Base-by-base conservation (phyloP, 2,113 vertebrate genomes). In the Rhipidura dahli region DNA sequence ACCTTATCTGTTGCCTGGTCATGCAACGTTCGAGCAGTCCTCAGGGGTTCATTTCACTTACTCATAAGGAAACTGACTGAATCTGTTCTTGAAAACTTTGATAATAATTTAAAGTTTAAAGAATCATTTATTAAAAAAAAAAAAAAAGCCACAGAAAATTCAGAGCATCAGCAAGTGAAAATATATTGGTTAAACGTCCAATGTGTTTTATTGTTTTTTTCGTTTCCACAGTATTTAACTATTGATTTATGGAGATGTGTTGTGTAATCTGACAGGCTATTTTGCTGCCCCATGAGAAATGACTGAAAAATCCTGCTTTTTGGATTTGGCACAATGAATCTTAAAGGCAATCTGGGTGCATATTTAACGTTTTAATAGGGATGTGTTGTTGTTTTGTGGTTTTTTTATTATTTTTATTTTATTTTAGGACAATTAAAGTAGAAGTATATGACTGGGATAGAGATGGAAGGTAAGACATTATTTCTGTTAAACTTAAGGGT, bases 391-490 rank as follows among this genome's bases (percentile, higher is more conserved):
- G 12, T 54, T 42, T 19, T n/a, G 9, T 44, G 3, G 9, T 27
- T 31, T 82, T 35, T 40, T 57, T n/a, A n/a, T n/a, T n/a, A n/a
- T n/a, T n/a, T n/a, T n/a, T n/a, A n/a, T n/a, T 70, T 94, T 8
- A 7, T 54, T 96, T 88, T 98, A 99, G 99, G 98, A 99, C 99
- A 47, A 99, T 99, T 96, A 99, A 99, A 97, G 96, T 99, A n/a
- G 99, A 99, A 94, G 99, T 99, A 42, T 99, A 99, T 79, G 99
- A 99, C 93, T 99, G 99, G 99, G 99, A 99, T 96, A 98, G 99
- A 98, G 99, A 99, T 77, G 99, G 99, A 97, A 98, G 99, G 99
- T 99, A 98, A 97, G 95, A 42, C 22, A 27, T 66, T 81, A 26
- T 39, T 69, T 87, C 57, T 71, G 0, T 72, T 86, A 53, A 57